Evolutionary conservation across 2,797 vertebrate species (phyloP).

Genomic region (Heliangelus exortis): DNA sequence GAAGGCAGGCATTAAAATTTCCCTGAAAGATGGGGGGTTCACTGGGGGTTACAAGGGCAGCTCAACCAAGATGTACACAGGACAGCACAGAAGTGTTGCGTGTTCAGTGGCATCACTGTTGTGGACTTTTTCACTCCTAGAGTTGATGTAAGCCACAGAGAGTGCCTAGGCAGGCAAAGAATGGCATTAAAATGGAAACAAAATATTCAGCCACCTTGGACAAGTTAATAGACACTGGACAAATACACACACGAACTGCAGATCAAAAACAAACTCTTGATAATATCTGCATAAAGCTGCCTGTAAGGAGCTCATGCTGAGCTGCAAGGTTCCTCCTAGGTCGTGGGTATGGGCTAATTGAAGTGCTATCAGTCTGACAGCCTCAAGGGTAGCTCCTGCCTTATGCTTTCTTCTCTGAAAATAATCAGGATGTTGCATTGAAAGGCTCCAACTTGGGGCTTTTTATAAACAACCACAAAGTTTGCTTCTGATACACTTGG

Average conservation of each 20-base stretch:
- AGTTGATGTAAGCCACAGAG: not conserved
- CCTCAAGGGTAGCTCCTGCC: not conserved
- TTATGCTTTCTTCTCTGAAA: not conserved
- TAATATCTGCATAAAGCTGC: not conserved
- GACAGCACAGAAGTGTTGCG: not conserved
- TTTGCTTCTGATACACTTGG: not conserved
- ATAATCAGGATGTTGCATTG: not conserved
- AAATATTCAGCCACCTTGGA: not conserved
- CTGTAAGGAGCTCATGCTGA: not conserved
- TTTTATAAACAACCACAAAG: not conserved
- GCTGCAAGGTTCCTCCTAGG: not conserved
- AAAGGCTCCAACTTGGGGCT: not conserved
- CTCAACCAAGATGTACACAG: not conserved
- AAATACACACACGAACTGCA: not conserved
- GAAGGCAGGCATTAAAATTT: not conserved
- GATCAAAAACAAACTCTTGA: not conserved
- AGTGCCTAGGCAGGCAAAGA: not conserved
- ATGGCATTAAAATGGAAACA: not conserved
- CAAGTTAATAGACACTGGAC: not conserved
- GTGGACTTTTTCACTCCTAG: not conserved
- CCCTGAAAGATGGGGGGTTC: not conserved
- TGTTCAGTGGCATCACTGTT: not conserved
- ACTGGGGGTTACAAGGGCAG: not conserved
- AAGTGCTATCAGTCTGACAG: not conserved
- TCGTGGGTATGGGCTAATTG: not conserved